Evolutionary conservation across 2,113 vertebrate species (phyloP), one percentile per base, ranked within the genome.

Genomic region (Saiga tatarica): DNA sequence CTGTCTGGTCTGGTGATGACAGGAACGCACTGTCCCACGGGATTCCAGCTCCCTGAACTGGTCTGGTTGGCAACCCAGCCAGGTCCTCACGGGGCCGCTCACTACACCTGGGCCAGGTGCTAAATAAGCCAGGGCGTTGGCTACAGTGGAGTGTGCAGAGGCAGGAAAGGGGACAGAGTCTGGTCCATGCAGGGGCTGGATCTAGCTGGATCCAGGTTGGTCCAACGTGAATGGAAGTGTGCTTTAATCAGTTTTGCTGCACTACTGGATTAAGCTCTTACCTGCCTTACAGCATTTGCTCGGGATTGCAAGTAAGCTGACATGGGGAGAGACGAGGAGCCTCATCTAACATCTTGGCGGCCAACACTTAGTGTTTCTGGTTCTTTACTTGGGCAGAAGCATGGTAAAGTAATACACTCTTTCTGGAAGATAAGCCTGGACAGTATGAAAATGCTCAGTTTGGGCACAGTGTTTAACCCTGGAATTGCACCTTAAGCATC

Each of bases 251-350:
- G 15, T 17, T 55, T 19, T 67, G 36, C 1, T 53, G 15, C 36
- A 39, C 6, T 30, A 2, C 52, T 62, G 33, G 47, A 33, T 89
- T n/a, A 71, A 82, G 45, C 45, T 78, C 55, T 64, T 45, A 64
- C 19, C 25, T 59, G 5, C 15, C 6, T 93, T 95, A 23, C 60
- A 97, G 96, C 10, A 23, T 47, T 25, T 7, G 3, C 26, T 30
- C 6, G 8, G 5, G 81, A 92, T 13, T 53, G n/a, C 64, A 79
- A 33, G 30, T 74, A 33, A 57, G 16, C n/a, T 19, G 42, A 50
- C 33, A 8, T 16, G 36, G 13, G 91, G 84, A 96, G 5, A 84
- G 87, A 95, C 96, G 50, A 53, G 50, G 87, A 95, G 19, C 71
- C 42, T 50, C 36, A 42, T 28, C 6, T 36, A 7, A 74, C 10